Conservation (phyloP, 2,888 invertebrate genomes). For the Troilus luridus region DNA sequence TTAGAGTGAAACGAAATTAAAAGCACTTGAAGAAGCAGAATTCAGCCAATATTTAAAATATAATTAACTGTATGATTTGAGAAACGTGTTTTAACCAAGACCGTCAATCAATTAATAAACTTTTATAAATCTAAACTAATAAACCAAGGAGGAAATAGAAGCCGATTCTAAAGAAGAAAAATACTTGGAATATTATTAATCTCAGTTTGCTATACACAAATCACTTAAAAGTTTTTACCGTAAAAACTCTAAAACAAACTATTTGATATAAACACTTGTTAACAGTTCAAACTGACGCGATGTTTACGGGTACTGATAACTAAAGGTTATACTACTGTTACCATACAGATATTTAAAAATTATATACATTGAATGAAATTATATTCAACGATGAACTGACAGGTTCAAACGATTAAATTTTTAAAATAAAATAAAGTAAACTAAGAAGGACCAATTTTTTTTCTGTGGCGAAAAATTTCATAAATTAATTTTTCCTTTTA, state of each 20-base stretch:
- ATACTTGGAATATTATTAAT: not conserved
- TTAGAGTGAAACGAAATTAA: not conserved
- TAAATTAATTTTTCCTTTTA: not conserved
- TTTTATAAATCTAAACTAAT: not conserved
- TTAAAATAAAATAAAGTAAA: not conserved
- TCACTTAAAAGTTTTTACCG: not conserved
- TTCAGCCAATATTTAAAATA: not conserved
- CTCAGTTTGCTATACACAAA: not conserved
- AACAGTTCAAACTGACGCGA: not conserved
- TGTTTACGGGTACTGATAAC: not conserved
- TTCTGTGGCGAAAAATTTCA: not conserved
- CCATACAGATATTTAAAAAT: not conserved
- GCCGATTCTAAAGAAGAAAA: not conserved
- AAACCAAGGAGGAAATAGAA: not conserved
- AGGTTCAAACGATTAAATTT: not conserved
- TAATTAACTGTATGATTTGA: not conserved
- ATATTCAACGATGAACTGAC: not conserved
- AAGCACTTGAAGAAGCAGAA: not conserved
- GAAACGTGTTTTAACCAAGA: not conserved
- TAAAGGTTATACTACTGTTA: not conserved
- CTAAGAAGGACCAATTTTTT: not conserved
- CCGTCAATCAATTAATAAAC: not conserved
- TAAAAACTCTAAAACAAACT: not conserved
- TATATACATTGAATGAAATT: slow-evolving; percentile 20
- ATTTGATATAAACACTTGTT: not conserved